Conservation (phyloP, 2,113 vertebrate species). For the Alligator mississippiensis region DNA sequence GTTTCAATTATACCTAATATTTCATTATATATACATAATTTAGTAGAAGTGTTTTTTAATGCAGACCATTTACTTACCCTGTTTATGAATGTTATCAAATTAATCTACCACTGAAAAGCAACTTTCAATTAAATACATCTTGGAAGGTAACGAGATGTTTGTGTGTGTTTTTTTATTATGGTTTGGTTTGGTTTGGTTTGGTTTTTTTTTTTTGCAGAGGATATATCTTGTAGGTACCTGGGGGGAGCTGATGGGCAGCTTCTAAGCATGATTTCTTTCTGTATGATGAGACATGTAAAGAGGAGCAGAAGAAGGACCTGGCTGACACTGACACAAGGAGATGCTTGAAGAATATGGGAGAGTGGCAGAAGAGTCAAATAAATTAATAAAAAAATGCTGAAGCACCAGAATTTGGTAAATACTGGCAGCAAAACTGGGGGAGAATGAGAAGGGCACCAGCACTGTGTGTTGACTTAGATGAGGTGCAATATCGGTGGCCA, state of each 20-base stretch:
- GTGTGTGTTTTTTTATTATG: no score
- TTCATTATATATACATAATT: neutral
- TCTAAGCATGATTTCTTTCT: neutral
- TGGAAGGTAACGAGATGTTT: no score
- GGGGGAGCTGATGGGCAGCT: neutral
- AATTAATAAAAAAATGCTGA: no score
- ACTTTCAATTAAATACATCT: no score
- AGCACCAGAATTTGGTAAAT: no score
- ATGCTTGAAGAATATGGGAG: neutral
- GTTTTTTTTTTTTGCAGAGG: neutral
- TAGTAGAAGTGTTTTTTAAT: neutral
- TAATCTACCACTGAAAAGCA: neutral
- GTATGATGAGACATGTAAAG: neutral
- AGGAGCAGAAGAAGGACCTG: neutral
- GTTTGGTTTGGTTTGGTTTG: neutral
- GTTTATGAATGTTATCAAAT: neutral
- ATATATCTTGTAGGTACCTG: neutral
- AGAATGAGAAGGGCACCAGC: no score
- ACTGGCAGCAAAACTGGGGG: no score
- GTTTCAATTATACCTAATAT: neutral
- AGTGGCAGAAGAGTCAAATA: neutral
- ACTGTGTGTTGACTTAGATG: no score
- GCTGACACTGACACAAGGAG: neutral
- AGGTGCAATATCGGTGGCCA: no score
- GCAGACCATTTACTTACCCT: neutral